Evolutionary conservation across 2,888 invertebrate species (phyloP).

Genomic region (Chouioia cunea): DNA sequence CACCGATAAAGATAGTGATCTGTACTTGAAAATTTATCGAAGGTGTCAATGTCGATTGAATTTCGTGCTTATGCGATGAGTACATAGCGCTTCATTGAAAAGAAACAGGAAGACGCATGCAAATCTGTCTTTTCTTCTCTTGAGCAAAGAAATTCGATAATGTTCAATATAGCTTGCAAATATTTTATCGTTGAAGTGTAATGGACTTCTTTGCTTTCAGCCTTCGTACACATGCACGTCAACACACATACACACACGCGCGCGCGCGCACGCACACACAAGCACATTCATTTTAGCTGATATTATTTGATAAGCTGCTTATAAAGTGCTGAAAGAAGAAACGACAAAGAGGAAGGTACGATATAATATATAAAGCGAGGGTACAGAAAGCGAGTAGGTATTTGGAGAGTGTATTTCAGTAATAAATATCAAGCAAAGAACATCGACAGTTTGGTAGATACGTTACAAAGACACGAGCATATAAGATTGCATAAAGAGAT

Average conservation of each 20-base stretch:
- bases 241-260: no score
- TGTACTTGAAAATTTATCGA: slow-evolving; percentile 11
- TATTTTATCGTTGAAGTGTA: slow-evolving; percentile 21
- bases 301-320: slow-evolving; percentile 24
- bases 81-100: not conserved
- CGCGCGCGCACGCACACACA: no score
- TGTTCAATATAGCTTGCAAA: slow-evolving; percentile 27
- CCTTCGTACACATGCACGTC: slow-evolving; percentile 33
- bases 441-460: slow-evolving; percentile 44
- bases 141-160: slow-evolving; percentile 15
- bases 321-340: slow-evolving; percentile 13
- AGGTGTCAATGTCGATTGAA: slow-evolving; percentile 16
- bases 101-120: slow-evolving; percentile 41
- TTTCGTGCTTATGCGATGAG: slow-evolving; percentile 5
- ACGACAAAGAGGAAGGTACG: slow-evolving; percentile 20
- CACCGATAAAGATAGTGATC: not conserved
- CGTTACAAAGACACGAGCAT: slow-evolving; percentile 44
- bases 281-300: slow-evolving; percentile 29
- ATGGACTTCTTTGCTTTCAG: slow-evolving; percentile 20
- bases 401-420: slow-evolving; percentile 42
- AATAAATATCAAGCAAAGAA: slow-evolving; percentile 46
- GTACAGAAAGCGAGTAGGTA: slow-evolving; percentile 33
- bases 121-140: slow-evolving; percentile 26
- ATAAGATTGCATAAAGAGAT: slow-evolving; percentile 41
- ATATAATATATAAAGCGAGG: slow-evolving; percentile 30